phyloP scores from a whole-genome alignment of 2,113 vertebrate species.

The Engraulis encrasicolus region DNA sequence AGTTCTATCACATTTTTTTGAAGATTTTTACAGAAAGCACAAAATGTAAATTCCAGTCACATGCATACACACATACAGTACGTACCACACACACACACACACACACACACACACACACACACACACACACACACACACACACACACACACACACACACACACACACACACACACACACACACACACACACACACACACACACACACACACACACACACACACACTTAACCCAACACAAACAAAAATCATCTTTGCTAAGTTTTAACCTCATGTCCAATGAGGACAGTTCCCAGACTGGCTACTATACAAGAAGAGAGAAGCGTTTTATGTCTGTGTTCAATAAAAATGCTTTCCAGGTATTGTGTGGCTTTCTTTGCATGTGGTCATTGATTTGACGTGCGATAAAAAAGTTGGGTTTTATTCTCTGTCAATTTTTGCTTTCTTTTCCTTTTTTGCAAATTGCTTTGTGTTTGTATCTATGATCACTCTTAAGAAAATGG shows the following conservation, averaged over 20 bases:
- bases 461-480: conserved; percentile 17
- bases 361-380: conserved; percentile 68
- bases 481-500: conserved; percentile 6
- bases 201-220: conserved; percentile 37
- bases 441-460: conserved; percentile 40
- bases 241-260: conserved; percentile 84
- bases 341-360: conserved; percentile 90
- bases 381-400: conserved; percentile 19
- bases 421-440: conserved; percentile 48
- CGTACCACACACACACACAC: neutral
- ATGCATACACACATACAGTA: neutral
- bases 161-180: conserved; percentile 34
- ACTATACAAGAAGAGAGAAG: conserved; percentile 73
- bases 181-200: neutral
- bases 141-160: neutral
- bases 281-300: conserved; percentile 37
- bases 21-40: conserved; percentile 85
- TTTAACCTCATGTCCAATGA: conserved; percentile 62
- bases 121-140: neutral
- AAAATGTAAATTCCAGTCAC: conserved; percentile 77
- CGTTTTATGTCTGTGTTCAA: conserved; percentile 89
- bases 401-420: neutral
- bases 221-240: conserved; percentile 50
- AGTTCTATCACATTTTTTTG: conserved; percentile 63
- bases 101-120: conserved; percentile 33